phyloP scores from a whole-genome alignment of 1,140 invertebrate genomes.

The Diplogasteroides magnus region DNA sequence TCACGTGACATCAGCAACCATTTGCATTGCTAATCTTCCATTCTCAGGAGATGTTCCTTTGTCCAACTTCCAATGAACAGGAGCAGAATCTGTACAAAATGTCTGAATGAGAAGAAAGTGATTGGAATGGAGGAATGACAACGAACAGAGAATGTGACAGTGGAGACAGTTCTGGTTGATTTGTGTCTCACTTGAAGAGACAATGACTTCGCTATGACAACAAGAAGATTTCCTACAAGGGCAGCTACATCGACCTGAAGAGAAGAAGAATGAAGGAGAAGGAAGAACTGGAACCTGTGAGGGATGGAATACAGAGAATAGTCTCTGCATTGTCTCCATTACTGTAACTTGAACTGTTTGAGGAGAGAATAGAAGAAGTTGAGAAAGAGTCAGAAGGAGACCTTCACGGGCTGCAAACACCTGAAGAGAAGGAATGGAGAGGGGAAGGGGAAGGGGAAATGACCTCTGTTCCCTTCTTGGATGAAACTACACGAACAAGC shows the following conservation, averaged over 20 bases:
- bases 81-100: slow-evolving; percentile 49
- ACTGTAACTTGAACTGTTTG: slow-evolving; percentile 43
- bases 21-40: slow-evolving; percentile 32
- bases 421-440: slow-evolving; percentile 30
- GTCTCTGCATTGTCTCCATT: slow-evolving; percentile 36
- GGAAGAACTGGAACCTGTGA: background rate
- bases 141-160: slow-evolving; percentile 26
- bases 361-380: slow-evolving; percentile 43
- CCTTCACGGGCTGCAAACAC: slow-evolving; percentile 30
- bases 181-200: slow-evolving; percentile 79
- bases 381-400: slow-evolving; percentile 39
- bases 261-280: background rate
- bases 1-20: slow-evolving; percentile 30
- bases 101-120: too few species aligned
- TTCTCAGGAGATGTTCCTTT: slow-evolving; percentile 42
- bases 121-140: too few species aligned
- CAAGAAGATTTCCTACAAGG: slow-evolving; percentile 73
- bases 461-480: slow-evolving; percentile 29
- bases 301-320: slow-evolving; percentile 39
- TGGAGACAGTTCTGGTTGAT: slow-evolving; percentile 63
- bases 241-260: slow-evolving; percentile 18
- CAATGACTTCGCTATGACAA: slow-evolving; percentile 79
- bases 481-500: slow-evolving; percentile 43
- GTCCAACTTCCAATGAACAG: slow-evolving; percentile 56
- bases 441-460: slow-evolving; percentile 11